These are phyloP conservation scores for Eptesicus fuscus DNA, from an alignment of 2,113 vertebrate species.

Conservation along the genomic window DNA sequence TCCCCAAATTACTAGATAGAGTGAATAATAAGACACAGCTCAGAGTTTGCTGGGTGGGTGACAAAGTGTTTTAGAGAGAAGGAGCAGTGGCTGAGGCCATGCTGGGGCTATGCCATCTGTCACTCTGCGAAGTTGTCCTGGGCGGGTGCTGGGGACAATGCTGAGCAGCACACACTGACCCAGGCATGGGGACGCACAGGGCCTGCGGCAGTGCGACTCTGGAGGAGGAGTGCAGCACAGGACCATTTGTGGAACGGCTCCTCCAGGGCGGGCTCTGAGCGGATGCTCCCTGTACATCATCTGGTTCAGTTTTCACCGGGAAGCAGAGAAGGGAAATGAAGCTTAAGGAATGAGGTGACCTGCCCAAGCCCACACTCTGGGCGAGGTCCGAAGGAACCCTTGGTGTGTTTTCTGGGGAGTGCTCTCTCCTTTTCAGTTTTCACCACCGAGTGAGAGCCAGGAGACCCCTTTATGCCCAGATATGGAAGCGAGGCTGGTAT, in stretches of 20 bases:
- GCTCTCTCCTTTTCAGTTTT: neutral
- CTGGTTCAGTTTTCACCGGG: neutral
- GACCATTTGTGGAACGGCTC: neutral
- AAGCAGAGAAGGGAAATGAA: neutral
- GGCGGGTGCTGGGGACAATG: neutral
- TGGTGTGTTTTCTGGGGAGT: neutral
- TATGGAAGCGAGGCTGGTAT: neutral
- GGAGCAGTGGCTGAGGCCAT: neutral
- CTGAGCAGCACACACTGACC: neutral
- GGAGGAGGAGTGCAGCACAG: neutral
- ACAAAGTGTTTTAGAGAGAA: conserved; percentile 36
- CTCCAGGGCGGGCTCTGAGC: neutral
- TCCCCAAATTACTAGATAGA: conserved; percentile 32
- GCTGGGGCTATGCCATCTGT: conserved; percentile 32
- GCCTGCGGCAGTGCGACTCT: accelerated
- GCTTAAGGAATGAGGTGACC: neutral
- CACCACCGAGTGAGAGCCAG: neutral
- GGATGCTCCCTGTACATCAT: neutral
- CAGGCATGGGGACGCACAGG: neutral
- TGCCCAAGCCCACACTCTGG: neutral
- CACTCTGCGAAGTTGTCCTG: neutral
- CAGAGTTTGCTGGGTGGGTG: neutral
- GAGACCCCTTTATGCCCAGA: neutral
- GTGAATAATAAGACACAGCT: conserved; percentile 18
- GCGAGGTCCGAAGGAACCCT: neutral